Base-by-base conservation (phyloP, 2,888 invertebrate species). In the Ichneumoninae sp. region DNA sequence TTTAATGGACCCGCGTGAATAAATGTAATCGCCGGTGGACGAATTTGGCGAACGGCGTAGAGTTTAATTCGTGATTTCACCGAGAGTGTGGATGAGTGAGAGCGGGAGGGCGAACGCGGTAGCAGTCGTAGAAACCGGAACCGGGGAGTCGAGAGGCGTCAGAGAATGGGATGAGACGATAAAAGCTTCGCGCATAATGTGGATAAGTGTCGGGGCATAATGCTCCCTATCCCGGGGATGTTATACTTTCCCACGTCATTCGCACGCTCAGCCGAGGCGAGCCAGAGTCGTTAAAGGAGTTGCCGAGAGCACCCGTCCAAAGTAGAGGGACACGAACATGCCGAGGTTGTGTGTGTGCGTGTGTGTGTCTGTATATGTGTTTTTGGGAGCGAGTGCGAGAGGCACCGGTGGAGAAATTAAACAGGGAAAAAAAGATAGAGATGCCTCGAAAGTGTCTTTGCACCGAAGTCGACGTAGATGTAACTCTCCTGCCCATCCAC, bases 151-250 rank as follows among this genome's bases (percentile, higher is more conserved):
- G 68, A 75, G 80, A 74, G 72, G 76, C 72, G 70, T 76, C 68
- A 33, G 19, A 62, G 68, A 72, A 77, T 72, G 52, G 80, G 54
- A 74, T 68, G 74, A 62, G 80, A 77, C 84, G 84, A 84, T 84
- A 84, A 84, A 84, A 84, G 84, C 84, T 80, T 74, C 72, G 72
- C 80, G 84, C 84, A 84, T 84, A 84, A 84, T 81, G 80, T 77
- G 84, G 80, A 84, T 84, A 77, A 84, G 84, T 84, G 84, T 84
- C 80, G 77, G 84, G 77, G 80, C 72, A 84, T 83, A 83, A 83
- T 84, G 84, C 84, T 84, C 74, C 72, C 77, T 81, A 81, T 81
- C 80, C 72, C 47, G 68, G 33, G 80, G 77, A 44, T 79, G 84
- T 84, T 84, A 84, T 84, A 84, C 80, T 84, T 84, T 81, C 69